phyloP scores from a whole-genome alignment of 2,888 invertebrate genomes.

The Chaetogeoica ovagalla region DNA sequence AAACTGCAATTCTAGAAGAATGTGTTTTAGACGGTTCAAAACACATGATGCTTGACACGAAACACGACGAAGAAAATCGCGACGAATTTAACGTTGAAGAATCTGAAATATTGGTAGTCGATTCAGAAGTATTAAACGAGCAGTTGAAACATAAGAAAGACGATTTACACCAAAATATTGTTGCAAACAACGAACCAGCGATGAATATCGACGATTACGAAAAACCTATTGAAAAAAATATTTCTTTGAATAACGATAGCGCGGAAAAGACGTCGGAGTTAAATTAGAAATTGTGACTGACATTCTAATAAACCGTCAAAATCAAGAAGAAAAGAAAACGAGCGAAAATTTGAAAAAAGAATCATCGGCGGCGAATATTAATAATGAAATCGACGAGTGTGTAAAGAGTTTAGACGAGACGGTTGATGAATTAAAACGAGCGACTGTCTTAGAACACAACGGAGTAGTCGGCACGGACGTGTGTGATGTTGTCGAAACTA shows the following conservation, averaged over 20 bases:
- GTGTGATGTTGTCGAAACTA: background rate
- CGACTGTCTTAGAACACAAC: background rate
- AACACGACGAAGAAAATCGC: too few relatives aligned
- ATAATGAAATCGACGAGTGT: slow-evolving; percentile 48
- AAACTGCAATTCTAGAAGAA: background rate
- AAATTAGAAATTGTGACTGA: background rate
- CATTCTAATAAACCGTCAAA: background rate
- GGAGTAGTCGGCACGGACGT: background rate
- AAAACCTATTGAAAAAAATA: slow-evolving; percentile 12
- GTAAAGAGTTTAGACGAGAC: background rate
- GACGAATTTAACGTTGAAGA: background rate
- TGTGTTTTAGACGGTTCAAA: background rate
- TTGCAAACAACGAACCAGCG: slow-evolving; percentile 38
- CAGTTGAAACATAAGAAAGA: background rate
- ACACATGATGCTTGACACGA: background rate
- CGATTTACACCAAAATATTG: background rate
- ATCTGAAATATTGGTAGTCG: background rate
- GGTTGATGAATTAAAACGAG: background rate
- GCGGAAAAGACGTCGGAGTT: slow-evolving; percentile 36
- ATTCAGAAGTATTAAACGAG: background rate
- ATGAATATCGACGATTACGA: slow-evolving; percentile 48
- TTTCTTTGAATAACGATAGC: background rate
- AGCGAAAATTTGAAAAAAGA: slow-evolving; percentile 42
- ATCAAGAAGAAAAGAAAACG: background rate
- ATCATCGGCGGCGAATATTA: slow-evolving; percentile 54